Evolutionary conservation across 2,113 vertebrate genomes (phyloP).

Genomic region (Microcebus jonahi): DNA sequence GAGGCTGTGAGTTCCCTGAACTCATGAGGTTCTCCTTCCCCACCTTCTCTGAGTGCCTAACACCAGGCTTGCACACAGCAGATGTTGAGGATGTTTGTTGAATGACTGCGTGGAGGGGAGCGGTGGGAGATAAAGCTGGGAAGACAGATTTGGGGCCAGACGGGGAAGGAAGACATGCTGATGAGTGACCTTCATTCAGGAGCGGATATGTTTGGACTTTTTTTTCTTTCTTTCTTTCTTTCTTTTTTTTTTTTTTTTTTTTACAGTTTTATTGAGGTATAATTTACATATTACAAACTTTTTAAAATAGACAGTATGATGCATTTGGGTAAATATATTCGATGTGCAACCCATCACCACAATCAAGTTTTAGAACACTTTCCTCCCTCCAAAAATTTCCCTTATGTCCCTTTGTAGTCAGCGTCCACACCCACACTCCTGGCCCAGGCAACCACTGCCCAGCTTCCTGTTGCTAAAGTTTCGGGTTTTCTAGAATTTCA

Average conservation of each 20-base stretch:
- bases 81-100: neutral
- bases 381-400: neutral
- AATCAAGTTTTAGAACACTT: neutral
- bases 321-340: neutral
- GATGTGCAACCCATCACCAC: neutral
- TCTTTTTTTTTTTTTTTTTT: neutral
- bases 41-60: neutral
- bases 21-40: neutral
- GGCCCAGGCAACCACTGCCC: neutral
- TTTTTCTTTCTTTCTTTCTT: neutral
- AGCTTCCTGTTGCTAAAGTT: neutral
- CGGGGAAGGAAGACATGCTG: neutral
- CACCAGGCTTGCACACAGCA: neutral
- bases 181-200: neutral
- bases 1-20: neutral
- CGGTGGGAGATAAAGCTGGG: neutral
- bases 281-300: neutral
- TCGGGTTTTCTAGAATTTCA: conserved; percentile 29
- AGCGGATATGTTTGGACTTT: neutral
- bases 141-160: neutral
- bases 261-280: neutral
- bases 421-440: neutral
- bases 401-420: neutral
- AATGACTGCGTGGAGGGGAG: neutral
- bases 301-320: neutral